Conservation (phyloP, 2,113 vertebrate species). For the Larimichthys crocea region DNA sequence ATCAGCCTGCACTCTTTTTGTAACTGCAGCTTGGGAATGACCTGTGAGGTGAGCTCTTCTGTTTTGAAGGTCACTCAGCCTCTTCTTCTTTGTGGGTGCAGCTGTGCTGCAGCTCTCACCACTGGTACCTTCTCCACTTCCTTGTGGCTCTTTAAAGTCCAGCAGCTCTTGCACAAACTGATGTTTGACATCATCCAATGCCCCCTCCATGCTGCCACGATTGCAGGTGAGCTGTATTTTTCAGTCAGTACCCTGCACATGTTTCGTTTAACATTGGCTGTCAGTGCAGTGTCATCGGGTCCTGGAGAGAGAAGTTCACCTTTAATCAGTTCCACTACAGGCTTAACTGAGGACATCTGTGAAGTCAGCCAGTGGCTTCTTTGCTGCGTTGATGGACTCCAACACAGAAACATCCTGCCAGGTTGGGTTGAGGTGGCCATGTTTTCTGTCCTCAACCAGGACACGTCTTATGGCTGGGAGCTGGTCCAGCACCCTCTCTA, state of each 20-base stretch:
- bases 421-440: conserved; percentile 48
- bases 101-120: conserved; percentile 4
- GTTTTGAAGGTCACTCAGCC: conserved; percentile 1
- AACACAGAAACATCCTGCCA: conserved; percentile 15
- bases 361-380: conserved; percentile 4
- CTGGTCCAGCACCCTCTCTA: no score
- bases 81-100: not conserved
- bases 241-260: conserved; percentile 32
- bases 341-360: conserved; percentile 34
- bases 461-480: conserved; percentile 5
- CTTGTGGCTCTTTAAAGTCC: conserved; percentile 5
- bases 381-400: conserved; percentile 11
- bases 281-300: conserved; percentile 33
- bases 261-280: conserved; percentile 26
- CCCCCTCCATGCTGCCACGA: conserved; percentile 37
- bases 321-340: conserved; percentile 35
- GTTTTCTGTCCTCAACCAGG: conserved; percentile 41
- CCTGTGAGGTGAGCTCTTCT: conserved; percentile 3
- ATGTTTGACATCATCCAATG: conserved; percentile 44
- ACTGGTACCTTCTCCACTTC: conserved; percentile 8
- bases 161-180: conserved; percentile 23
- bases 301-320: conserved; percentile 29
- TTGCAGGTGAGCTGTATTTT: conserved; percentile 35
- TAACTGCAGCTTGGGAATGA: not conserved
- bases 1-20: conserved; percentile 14